Conservation (phyloP, 1,140 invertebrate genomes). For the Eumaeus atala region DNA sequence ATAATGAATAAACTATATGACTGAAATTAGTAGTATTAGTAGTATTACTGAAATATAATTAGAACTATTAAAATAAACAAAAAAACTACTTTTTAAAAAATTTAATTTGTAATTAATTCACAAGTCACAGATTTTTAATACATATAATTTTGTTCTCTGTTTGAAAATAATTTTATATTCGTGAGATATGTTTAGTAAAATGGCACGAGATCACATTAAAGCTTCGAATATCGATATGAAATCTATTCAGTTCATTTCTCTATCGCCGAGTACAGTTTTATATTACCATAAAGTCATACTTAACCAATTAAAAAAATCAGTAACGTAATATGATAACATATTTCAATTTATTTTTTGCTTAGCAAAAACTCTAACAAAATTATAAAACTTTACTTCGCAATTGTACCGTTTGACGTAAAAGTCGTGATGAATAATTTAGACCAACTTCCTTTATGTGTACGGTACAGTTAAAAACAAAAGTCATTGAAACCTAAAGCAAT, state of each 20-base stretch:
- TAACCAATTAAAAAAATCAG: no score
- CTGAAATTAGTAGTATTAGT: no score
- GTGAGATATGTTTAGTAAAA: conserved; percentile 17
- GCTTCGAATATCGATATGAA: conserved; percentile 14
- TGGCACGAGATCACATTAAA: conserved; percentile 15
- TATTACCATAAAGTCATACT: no score
- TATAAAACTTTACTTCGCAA: background rate
- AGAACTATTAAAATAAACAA: no score
- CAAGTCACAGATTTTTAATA: no score
- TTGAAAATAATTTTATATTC: background rate
- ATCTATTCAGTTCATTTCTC: background rate
- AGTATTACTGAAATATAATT: no score
- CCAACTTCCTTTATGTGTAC: conserved; percentile 1
- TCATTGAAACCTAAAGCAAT: conserved; percentile 10
- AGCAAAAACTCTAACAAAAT: background rate
- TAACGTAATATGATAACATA: no score
- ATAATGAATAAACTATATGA: no score
- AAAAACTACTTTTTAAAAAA: no score
- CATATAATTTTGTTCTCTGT: conserved; percentile 1
- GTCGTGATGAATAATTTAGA: conserved; percentile 4
- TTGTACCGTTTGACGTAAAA: background rate
- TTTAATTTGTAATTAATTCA: no score
- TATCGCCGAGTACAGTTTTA: no score
- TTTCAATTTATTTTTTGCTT: background rate
- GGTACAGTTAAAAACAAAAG: conserved; percentile 8